Percentiles rank a stretch among this genome's conserved stretches.
Conservation (phyloP, 2,113 vertebrate species). For the Eleginops maclovinus region DNA sequence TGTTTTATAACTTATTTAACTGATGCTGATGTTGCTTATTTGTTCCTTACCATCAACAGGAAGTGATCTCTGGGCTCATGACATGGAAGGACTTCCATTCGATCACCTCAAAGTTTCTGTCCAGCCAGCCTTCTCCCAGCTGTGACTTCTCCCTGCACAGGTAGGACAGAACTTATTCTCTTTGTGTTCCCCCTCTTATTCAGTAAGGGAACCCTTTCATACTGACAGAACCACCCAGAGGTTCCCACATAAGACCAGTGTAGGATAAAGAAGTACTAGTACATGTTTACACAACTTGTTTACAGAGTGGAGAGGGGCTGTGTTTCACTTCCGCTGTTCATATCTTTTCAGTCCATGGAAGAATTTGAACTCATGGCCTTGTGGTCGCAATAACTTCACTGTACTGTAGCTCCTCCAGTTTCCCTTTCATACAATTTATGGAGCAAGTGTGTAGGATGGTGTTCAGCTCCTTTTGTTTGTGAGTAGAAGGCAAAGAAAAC, state of each 20-base stretch:
- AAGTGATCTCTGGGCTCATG: constrained; percentile 86
- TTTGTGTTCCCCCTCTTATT: background rate
- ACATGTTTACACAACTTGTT: constrained; percentile 44
- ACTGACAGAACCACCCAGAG: constrained; percentile 4
- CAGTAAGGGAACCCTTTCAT: no score
- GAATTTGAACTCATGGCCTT: constrained; percentile 27
- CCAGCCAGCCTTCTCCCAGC: constrained; percentile 53
- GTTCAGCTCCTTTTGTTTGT: no score
- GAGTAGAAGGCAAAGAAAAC: no score
- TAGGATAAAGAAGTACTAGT: background rate
- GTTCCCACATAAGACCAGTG: background rate
- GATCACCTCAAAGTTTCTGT: constrained; percentile 70
- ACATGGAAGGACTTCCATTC: constrained; percentile 87
- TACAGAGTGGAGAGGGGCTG: constrained; percentile 14
- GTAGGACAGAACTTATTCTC: constrained; percentile 75
- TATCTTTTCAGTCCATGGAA: background rate
- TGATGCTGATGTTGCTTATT: background rate
- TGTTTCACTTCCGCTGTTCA: constrained; percentile 15
- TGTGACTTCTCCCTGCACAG: constrained; percentile 56
- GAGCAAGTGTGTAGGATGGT: no score
- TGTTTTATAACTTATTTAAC: background rate
- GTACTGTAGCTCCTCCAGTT: background rate
- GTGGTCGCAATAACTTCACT: background rate
- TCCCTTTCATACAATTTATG: no score
- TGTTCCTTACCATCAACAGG: constrained; percentile 75